Evolutionary conservation across 2,797 vertebrate genomes (phyloP).

Genomic region (Rhadinocentrus ornatus): DNA sequence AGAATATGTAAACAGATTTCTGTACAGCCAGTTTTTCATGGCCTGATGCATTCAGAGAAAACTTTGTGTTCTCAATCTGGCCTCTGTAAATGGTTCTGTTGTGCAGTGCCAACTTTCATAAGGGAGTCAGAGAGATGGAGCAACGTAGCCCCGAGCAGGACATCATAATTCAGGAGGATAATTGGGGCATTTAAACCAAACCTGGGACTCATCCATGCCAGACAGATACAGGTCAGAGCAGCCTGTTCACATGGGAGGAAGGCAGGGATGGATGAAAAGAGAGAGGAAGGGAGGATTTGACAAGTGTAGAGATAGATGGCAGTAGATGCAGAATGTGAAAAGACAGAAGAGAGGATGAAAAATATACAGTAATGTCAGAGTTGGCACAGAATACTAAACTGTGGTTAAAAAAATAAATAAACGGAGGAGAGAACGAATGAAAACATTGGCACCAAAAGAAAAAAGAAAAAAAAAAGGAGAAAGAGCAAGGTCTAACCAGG

Average conservation of each 20-base stretch:
- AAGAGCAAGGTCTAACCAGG: constrained; percentile 43
- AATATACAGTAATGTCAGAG: constrained; percentile 21
- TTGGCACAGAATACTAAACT: constrained; percentile 18
- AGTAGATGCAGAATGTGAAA: constrained; percentile 12
- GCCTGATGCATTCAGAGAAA: constrained; percentile 35
- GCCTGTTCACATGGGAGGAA: constrained; percentile 58
- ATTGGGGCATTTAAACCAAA: constrained; percentile 80
- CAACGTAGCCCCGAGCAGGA: constrained; percentile 62
- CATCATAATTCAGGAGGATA: constrained; percentile 83
- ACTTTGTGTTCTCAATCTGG: constrained; percentile 66
- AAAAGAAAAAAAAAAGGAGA: constrained; percentile 33
- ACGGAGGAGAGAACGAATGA: background rate
- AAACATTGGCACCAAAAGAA: constrained; percentile 1
- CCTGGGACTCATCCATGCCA: constrained; percentile 76
- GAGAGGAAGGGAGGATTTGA: constrained; percentile 44
- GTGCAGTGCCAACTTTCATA: constrained; percentile 68
- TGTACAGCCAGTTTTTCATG: constrained; percentile 25
- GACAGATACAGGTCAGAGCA: constrained; percentile 80
- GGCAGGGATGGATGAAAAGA: constrained; percentile 50
- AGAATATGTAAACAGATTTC: constrained; percentile 30
- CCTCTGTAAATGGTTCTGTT: constrained; percentile 69
- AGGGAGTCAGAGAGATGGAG: constrained; percentile 68
- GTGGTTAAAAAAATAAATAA: constrained; percentile 7
- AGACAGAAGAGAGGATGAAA: constrained; percentile 26
- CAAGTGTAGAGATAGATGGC: constrained; percentile 45